Evolutionary conservation across 64 coral and sea anemone species (phyloP).

Genomic region (Porites australiensis): DNA sequence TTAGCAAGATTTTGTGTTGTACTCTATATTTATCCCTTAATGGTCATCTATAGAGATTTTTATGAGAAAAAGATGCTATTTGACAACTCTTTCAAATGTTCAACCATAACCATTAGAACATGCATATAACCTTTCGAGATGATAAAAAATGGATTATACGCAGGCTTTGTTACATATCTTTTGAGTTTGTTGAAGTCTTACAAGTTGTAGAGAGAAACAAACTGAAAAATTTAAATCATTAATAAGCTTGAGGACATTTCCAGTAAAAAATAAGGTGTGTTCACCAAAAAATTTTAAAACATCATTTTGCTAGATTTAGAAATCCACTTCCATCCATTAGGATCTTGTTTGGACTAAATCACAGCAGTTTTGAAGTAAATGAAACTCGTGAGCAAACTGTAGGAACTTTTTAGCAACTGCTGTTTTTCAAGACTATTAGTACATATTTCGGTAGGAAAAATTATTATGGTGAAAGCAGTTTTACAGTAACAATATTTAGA

Average conservation of each 20-base stretch:
- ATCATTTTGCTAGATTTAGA: background rate
- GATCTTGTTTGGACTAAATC: background rate
- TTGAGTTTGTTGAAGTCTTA: background rate
- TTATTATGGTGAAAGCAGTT: too few relatives aligned
- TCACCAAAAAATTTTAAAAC: too few relatives aligned
- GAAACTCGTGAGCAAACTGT: too few relatives aligned
- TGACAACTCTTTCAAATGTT: background rate
- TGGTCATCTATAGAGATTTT: conserved; percentile 20
- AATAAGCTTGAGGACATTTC: background rate
- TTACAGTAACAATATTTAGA: too few relatives aligned
- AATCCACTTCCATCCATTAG: background rate
- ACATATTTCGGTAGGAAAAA: too few relatives aligned
- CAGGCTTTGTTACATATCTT: background rate
- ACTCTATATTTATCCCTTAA: conserved; percentile 20
- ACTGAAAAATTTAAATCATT: background rate
- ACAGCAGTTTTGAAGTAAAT: background rate
- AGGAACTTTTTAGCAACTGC: too few relatives aligned
- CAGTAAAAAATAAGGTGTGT: background rate
- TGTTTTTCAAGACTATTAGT: too few relatives aligned
- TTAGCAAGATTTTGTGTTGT: conserved; percentile 41
- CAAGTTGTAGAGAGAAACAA: background rate
- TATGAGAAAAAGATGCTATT: background rate
- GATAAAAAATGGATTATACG: background rate
- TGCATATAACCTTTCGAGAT: background rate
- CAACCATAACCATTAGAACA: background rate